Conservation (phyloP, 2,797 vertebrate genomes). For the Bradypus variegatus region DNA sequence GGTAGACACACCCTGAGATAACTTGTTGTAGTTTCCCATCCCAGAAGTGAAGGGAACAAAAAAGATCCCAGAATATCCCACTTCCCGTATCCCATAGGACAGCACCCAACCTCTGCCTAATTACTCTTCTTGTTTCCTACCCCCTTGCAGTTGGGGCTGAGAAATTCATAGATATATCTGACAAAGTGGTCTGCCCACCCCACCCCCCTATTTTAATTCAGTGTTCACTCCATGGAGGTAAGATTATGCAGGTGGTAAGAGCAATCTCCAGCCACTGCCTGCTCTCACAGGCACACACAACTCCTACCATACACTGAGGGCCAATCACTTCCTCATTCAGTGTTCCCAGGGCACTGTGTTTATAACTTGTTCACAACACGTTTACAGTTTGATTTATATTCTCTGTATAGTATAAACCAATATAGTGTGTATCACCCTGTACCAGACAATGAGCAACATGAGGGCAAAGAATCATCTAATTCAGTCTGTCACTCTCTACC, state of each 20-base stretch:
- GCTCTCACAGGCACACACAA: not conserved
- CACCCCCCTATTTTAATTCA: not conserved
- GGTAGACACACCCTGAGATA: not conserved
- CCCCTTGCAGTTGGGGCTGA: not conserved
- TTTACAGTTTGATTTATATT: slow-evolving; percentile 19
- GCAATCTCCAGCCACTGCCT: not conserved
- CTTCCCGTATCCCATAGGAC: not conserved
- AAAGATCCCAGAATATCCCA: not conserved
- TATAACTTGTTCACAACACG: slow-evolving; percentile 1
- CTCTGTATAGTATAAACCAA: slow-evolving; percentile 12
- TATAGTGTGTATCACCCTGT: slow-evolving; percentile 1
- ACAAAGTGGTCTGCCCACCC: not conserved
- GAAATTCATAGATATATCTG: not conserved
- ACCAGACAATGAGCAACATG: not conserved
- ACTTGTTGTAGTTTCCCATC: slow-evolving; percentile 3
- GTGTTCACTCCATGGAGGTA: not conserved
- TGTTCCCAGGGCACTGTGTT: not conserved
- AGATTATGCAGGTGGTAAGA: not conserved
- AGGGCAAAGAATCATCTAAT: not conserved
- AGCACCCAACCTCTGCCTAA: not conserved
- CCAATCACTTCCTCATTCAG: not conserved
- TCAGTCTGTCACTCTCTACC: slow-evolving; percentile 1
- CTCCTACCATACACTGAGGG: not conserved
- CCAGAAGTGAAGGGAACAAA: not conserved
- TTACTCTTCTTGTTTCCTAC: not conserved